phyloP scores from a whole-genome alignment of 1,140 invertebrate genomes.

The Homalodisca vitripennis region DNA sequence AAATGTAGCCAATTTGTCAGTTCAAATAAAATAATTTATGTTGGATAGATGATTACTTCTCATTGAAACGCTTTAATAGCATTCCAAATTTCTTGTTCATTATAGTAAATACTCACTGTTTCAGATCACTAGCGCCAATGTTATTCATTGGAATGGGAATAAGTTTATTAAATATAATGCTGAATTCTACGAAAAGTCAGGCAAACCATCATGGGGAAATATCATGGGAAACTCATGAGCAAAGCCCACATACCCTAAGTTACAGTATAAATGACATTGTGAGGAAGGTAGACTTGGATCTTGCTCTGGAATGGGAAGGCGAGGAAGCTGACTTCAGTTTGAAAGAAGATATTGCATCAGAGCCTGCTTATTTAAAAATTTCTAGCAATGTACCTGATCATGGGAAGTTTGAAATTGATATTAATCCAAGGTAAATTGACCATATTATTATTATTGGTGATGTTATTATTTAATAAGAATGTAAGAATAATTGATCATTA shows the following conservation, averaged over 20 bases:
- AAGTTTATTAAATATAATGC: constrained; percentile 32
- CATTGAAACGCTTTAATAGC: too few species aligned
- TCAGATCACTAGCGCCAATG: constrained; percentile 25
- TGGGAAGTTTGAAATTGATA: constrained; percentile 33
- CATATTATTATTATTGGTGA: too few species aligned
- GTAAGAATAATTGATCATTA: too few species aligned
- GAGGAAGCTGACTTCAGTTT: constrained; percentile 51
- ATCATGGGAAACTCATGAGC: constrained; percentile 27
- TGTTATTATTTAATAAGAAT: too few species aligned
- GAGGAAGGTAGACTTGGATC: constrained; percentile 7
- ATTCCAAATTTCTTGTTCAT: too few species aligned
- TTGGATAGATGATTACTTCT: too few species aligned
- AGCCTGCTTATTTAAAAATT: constrained; percentile 11
- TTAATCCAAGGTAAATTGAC: constrained; percentile 31
- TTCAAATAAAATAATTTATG: too few species aligned
- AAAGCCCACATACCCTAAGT: constrained; percentile 22
- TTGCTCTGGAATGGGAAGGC: constrained; percentile 31
- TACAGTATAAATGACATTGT: constrained; percentile 18
- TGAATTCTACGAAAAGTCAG: constrained; percentile 11
- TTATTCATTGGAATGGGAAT: constrained; percentile 32
- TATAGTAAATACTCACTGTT: too few species aligned
- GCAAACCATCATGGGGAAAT: not conserved
- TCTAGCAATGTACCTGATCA: constrained; percentile 30
- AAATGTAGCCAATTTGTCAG: too few species aligned
- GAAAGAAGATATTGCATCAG: constrained; percentile 47